phyloP scores from a whole-genome alignment of 2,113 vertebrate genomes.

The Emydocephalus ijimae region DNA sequence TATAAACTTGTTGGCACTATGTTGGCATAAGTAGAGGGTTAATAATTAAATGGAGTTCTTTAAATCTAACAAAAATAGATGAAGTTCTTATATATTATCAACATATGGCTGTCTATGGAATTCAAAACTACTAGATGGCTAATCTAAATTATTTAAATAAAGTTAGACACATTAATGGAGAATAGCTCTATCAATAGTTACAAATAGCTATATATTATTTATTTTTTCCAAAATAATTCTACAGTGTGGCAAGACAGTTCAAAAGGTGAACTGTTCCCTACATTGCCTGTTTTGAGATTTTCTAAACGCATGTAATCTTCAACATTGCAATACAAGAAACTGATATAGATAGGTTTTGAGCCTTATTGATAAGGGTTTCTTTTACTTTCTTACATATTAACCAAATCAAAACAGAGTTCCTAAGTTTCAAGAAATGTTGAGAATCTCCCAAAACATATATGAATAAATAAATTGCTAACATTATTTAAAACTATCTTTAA shows the following conservation, averaged over 20 bases:
- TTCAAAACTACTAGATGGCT: neutral
- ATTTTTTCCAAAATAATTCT: neutral
- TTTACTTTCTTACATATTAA: neutral
- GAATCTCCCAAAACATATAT: neutral
- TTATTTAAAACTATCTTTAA: neutral
- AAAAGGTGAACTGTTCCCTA: neutral
- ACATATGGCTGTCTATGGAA: neutral
- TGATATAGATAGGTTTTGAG: neutral
- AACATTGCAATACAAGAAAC: neutral
- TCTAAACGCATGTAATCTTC: neutral
- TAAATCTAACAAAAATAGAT: neutral
- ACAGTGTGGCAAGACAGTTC: neutral
- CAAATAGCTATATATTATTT: neutral
- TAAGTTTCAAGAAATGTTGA: neutral
- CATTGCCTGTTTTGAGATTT: neutral
- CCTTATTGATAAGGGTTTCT: neutral
- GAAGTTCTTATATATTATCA: neutral
- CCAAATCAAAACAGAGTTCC: neutral
- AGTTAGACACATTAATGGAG: neutral
- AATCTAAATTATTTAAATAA: neutral
- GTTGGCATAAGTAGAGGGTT: neutral
- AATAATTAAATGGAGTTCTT: neutral
- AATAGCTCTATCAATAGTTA: neutral
- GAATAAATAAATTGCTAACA: neutral
- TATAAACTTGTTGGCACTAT: neutral